Evolutionary conservation across 1,140 invertebrate species (phyloP), one percentile per base, ranked within the genome.

Genomic region (Sycophila sp.): DNA sequence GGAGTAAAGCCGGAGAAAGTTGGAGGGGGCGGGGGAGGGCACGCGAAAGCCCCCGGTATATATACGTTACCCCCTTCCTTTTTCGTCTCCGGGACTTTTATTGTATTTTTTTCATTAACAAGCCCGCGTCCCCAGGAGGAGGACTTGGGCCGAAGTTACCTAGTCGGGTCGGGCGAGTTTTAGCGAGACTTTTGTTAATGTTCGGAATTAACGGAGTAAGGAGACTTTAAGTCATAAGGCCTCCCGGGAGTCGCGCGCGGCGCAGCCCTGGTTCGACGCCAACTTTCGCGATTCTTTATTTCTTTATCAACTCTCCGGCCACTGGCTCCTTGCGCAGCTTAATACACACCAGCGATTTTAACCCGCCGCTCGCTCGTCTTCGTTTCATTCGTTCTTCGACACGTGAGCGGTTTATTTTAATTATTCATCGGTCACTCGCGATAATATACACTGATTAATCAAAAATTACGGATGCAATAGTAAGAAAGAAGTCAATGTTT

Each of bases 191-290:
- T 85, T 85, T 85, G 83, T 85, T 85, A 85, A 85, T 85, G 83
- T 85, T 85, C 82, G 77, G 81, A 85, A 85, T 84, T 85, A 85
- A 85, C 82, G 83, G 81, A 83, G 83, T 85, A 85, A 85, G 82
- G 83, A 82, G 82, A 85, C 81, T 85, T 84, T 85, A 85, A 85
- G 83, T 85, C 83, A 85, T 85, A 85, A 84, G 83, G 80, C 78
- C 83, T 76, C 83, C 24, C 62, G 82, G 82, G 64, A 72, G n/a
- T 26, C 17, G 15, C 36, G 53, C 40, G 4, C 24, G 42, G 40
- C 47, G 36, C 24, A n/a, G 73, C 69, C 72, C 73, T 75, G 79
- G 77, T 83, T 83, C 82, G 80, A 84, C 81, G 81, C 82, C 76
- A 85, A 84, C 82, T 85, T 85, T 80, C 76, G 78, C 81, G 77